These are phyloP conservation scores for Prosopocoilus inquinatus DNA, from an alignment of 2,888 invertebrate species.

Conservation along the genomic window DNA sequence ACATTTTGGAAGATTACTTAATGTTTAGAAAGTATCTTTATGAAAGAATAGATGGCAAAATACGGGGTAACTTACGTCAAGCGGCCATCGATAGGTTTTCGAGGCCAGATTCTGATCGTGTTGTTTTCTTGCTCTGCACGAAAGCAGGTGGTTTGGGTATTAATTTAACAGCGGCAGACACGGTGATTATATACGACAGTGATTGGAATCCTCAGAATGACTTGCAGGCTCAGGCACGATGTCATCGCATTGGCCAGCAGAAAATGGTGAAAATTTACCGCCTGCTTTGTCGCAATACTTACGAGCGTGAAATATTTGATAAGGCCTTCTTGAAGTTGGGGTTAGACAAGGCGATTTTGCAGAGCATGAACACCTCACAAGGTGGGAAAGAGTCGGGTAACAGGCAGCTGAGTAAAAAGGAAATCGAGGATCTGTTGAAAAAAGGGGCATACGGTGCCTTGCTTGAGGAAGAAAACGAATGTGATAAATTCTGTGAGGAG, in stretches of 20 bases:
- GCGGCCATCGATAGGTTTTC: constrained; percentile 99
- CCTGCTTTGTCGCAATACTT: constrained; percentile 94
- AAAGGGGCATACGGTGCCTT: constrained; percentile 98
- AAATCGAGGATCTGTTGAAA: constrained; percentile 94
- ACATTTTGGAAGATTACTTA: constrained; percentile 97
- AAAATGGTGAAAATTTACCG: constrained; percentile 99
- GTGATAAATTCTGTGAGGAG: constrained; percentile 99
- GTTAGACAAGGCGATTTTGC: constrained; percentile 95
- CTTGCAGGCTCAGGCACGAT: constrained; percentile 95
- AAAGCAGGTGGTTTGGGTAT: constrained; percentile 99
- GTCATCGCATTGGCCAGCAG: constrained; percentile 97
- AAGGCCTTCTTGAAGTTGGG: constrained; percentile 97
- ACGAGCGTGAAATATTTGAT: constrained; percentile 99
- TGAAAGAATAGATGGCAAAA: constrained; percentile 97
- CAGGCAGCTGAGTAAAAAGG: constrained; percentile 89
- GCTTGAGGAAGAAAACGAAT: constrained; percentile 98
- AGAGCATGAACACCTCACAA: constrained; percentile 92
- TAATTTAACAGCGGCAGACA: constrained; percentile 98
- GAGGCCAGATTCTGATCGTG: constrained; percentile 96
- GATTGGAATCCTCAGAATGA: constrained; percentile 99
- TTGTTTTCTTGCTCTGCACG: constrained; percentile 97
- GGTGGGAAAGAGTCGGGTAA: constrained; percentile 70
- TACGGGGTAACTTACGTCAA: constrained; percentile 94
- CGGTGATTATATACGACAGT: constrained; percentile 98
- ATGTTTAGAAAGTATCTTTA: constrained; percentile 93